These are phyloP conservation scores for Azorinus chamasolen DNA, from an alignment of 2,888 invertebrate genomes.

Conservation along the genomic window DNA sequence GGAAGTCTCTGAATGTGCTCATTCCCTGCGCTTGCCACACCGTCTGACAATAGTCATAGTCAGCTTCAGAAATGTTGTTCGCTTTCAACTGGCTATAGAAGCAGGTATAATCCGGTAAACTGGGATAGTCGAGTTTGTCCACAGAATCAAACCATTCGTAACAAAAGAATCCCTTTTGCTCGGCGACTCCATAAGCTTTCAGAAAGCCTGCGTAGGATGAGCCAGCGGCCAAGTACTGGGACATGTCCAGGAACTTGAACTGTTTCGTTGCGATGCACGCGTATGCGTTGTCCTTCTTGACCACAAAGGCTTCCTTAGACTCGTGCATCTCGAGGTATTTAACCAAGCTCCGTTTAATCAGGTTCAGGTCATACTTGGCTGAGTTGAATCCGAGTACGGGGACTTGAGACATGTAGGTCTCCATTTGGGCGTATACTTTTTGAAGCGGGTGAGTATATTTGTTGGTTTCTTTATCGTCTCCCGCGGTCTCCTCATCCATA, in stretches of 20 bases:
- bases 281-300: slow-evolving; percentile 44
- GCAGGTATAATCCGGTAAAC: slow-evolving; percentile 3
- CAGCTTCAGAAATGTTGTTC: slow-evolving; percentile 1
- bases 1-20: slow-evolving; percentile 59
- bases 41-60: slow-evolving; percentile 19
- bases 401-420: slow-evolving; percentile 22
- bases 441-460: slow-evolving; percentile 10
- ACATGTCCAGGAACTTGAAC: slow-evolving; percentile 52
- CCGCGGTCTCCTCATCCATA: neutral
- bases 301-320: slow-evolving; percentile 10
- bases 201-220: slow-evolving; percentile 52
- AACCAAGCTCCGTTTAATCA: slow-evolving; percentile 30
- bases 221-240: slow-evolving; percentile 49
- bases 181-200: slow-evolving; percentile 45
- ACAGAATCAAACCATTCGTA: slow-evolving; percentile 25
- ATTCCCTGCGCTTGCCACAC: slow-evolving; percentile 58
- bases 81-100: slow-evolving; percentile 18
- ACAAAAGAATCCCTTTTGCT: slow-evolving; percentile 39
- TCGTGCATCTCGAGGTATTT: slow-evolving; percentile 35
- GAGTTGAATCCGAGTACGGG: slow-evolving; percentile 51
- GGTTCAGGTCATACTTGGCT: slow-evolving; percentile 56
- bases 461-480: neutral
- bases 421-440: slow-evolving; percentile 13
- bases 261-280: slow-evolving; percentile 26
- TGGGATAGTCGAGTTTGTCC: neutral